Evolutionary conservation across 2,113 vertebrate genomes (phyloP).

Genomic region (Micronycteris hirsuta): DNA sequence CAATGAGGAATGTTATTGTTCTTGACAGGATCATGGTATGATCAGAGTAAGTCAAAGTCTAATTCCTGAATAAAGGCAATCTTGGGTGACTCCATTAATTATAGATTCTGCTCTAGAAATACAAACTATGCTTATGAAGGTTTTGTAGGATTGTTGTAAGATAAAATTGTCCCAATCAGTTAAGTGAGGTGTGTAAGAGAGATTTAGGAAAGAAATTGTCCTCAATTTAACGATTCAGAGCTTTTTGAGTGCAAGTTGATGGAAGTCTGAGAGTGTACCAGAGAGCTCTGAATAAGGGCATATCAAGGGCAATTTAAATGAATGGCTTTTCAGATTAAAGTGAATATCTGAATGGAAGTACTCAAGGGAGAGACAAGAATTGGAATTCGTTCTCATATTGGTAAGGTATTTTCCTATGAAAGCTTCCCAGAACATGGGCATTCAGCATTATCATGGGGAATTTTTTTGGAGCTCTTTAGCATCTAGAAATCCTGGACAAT

Average conservation of each 20-base stretch:
- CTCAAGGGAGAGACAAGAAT: not conserved
- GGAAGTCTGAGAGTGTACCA: not conserved
- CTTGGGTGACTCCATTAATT: not conserved
- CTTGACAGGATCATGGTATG: not conserved
- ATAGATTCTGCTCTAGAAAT: not conserved
- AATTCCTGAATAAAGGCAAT: not conserved
- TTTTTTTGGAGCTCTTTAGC: not conserved
- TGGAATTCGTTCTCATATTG: not conserved
- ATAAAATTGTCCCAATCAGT: not conserved
- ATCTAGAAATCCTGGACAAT: not conserved
- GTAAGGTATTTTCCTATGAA: not conserved
- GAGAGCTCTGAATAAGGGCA: not conserved
- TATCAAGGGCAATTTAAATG: slow-evolving; percentile 24
- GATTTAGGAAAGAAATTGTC: not conserved
- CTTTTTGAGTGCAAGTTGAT: not conserved
- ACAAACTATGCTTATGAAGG: not conserved
- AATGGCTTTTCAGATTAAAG: slow-evolving; percentile 40
- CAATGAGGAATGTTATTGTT: not conserved
- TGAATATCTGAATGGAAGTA: slow-evolving; percentile 24
- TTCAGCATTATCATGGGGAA: not conserved
- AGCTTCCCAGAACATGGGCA: not conserved
- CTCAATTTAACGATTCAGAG: not conserved
- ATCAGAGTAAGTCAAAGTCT: not conserved
- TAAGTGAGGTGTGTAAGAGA: not conserved
- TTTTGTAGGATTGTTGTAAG: not conserved